A percentile compares a stretch with the other conserved stretches of the same genome.
These are phyloP conservation scores for Heterotilapia buettikoferi DNA, from an alignment of 2,113 vertebrate genomes.

Conservation along the genomic window DNA sequence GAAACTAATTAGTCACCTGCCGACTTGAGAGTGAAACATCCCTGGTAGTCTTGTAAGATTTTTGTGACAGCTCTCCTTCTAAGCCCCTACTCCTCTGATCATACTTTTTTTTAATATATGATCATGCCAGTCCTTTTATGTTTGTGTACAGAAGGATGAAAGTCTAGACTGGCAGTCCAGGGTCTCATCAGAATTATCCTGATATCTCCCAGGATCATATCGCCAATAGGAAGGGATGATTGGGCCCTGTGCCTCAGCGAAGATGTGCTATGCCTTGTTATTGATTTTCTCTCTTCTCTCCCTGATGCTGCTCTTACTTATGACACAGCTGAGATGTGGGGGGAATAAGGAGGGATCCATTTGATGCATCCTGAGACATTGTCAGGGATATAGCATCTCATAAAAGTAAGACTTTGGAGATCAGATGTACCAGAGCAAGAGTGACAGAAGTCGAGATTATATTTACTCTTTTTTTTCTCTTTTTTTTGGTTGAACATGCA, in stretches of 20 bases:
- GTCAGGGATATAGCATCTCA: conserved; percentile 56
- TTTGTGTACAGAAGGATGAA: conserved; percentile 59
- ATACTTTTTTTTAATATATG: neutral
- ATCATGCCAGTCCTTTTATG: conserved; percentile 46
- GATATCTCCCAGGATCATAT: conserved; percentile 61
- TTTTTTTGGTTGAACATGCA: conserved; percentile 17
- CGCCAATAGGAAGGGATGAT: conserved; percentile 58
- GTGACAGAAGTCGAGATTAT: conserved; percentile 16
- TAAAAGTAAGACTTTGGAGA: conserved; percentile 41
- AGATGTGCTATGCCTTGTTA: conserved; percentile 55
- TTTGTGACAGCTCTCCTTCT: conserved; percentile 8
- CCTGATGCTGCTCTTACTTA: conserved; percentile 59
- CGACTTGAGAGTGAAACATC: conserved; percentile 19
- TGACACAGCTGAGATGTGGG: conserved; percentile 51
- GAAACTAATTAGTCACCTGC: conserved; percentile 47
- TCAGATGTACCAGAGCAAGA: conserved; percentile 4
- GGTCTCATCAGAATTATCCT: conserved; percentile 58
- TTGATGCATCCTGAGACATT: conserved; percentile 63
- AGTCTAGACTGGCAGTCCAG: conserved; percentile 45
- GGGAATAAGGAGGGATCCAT: conserved; percentile 56
- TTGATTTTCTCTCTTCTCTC: conserved; percentile 66
- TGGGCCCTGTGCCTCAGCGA: conserved; percentile 34
- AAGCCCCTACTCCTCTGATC: neutral
- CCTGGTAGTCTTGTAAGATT: conserved; percentile 1
- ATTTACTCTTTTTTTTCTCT: neutral